Percentiles rank a stretch among this genome's conserved stretches.
These are phyloP conservation scores for Corythoichthys intestinalis DNA, from an alignment of 2,113 vertebrate genomes.

Conservation along the genomic window DNA sequence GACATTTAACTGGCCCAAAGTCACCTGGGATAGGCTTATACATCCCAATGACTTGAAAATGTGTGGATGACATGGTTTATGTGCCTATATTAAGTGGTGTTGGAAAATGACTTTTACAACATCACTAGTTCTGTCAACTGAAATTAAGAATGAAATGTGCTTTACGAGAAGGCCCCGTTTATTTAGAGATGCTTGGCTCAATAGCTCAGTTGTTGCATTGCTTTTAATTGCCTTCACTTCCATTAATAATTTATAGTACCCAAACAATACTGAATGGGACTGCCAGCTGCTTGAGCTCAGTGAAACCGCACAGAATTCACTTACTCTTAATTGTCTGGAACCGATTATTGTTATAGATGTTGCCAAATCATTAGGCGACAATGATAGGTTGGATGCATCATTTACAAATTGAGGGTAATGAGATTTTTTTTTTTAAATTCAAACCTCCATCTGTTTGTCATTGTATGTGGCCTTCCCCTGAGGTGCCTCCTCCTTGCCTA, in stretches of 20 bases:
- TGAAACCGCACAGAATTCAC: slow-evolving; percentile 15
- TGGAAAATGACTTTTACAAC: background rate
- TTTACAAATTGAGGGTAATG: slow-evolving; percentile 39
- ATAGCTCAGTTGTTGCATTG: background rate
- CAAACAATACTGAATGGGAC: slow-evolving; percentile 18
- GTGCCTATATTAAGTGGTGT: background rate
- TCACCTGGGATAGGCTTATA: background rate
- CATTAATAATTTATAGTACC: slow-evolving; percentile 27
- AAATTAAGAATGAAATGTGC: slow-evolving; percentile 1
- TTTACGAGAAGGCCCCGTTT: slow-evolving; percentile 5
- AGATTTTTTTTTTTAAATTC: slow-evolving; percentile 17
- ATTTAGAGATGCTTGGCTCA: slow-evolving; percentile 7
- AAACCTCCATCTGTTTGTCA: slow-evolving; percentile 40
- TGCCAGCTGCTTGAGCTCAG: slow-evolving; percentile 21
- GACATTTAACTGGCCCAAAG: background rate
- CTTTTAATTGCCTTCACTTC: slow-evolving; percentile 27
- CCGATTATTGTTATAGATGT: slow-evolving; percentile 29
- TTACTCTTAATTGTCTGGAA: slow-evolving; percentile 26
- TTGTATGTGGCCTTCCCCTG: slow-evolving; percentile 14
- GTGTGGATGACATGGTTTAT: background rate
- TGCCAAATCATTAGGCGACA: slow-evolving; percentile 25
- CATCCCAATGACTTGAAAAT: background rate
- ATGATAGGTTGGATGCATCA: slow-evolving; percentile 29
- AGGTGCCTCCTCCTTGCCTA: slow-evolving; percentile 10
- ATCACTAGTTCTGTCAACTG: background rate